phyloP scores from a whole-genome alignment of 2,113 vertebrate genomes.

The Jacana jacana region DNA sequence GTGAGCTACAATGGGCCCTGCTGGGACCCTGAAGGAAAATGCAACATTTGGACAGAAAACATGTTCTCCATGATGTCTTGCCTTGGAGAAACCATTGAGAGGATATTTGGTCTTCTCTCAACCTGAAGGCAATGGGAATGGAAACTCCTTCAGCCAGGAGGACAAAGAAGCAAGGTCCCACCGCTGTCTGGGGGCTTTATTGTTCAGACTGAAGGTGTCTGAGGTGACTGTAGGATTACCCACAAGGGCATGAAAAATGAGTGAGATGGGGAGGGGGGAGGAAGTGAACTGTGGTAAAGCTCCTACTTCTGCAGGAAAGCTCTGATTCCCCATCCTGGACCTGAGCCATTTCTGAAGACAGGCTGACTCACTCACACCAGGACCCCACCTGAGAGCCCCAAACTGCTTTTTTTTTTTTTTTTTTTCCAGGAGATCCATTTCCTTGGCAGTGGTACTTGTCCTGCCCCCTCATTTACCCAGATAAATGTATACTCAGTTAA shows the following conservation, averaged over 20 bases:
- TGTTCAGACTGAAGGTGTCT: not conserved
- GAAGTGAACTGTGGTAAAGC: not conserved
- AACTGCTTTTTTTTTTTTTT: not conserved
- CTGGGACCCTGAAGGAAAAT: not conserved
- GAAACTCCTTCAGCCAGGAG: not conserved
- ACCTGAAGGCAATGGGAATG: not conserved
- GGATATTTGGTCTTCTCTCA: not conserved
- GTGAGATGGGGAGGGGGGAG: not conserved
- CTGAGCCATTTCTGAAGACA: not conserved
- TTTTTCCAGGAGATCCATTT: not conserved
- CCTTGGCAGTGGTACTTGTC: not conserved
- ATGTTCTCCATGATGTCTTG: accelerated
- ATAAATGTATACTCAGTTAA: not conserved
- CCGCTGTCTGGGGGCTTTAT: not conserved
- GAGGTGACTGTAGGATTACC: accelerated
- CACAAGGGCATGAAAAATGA: not conserved
- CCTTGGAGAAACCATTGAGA: not conserved
- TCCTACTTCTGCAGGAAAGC: not conserved
- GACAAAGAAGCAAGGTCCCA: not conserved
- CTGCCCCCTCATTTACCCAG: slow-evolving; percentile 6
- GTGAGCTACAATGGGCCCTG: not conserved
- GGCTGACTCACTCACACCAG: not conserved
- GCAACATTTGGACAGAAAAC: not conserved
- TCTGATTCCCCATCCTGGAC: not conserved
- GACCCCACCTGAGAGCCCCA: not conserved